These are phyloP conservation scores for Macrosiphum euphorbiae DNA, from an alignment of 2,888 invertebrate species.

Conservation along the genomic window DNA sequence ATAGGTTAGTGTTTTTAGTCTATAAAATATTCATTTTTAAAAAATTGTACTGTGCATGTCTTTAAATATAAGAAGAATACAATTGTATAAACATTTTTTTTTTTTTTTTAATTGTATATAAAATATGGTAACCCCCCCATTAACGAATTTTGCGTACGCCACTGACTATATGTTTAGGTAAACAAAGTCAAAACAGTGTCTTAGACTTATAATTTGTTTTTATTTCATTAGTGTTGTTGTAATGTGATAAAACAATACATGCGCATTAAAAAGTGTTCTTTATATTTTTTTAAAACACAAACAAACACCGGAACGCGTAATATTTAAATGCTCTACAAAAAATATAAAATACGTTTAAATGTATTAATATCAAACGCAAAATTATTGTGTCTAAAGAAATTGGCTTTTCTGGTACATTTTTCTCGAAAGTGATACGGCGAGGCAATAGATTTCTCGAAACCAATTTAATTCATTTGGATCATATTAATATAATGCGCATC, in stretches of 20 bases:
- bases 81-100: no score
- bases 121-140: no score
- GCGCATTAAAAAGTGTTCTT: neutral
- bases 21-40: no score
- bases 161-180: no score
- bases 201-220: neutral
- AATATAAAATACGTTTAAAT: neutral
- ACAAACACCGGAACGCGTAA: neutral
- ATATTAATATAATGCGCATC: neutral
- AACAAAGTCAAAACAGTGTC: neutral
- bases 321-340: neutral
- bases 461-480: neutral
- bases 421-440: neutral
- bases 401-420: neutral
- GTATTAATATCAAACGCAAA: neutral
- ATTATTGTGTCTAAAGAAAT: neutral
- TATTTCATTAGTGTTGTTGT: neutral
- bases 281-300: neutral
- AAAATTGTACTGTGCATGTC: no score
- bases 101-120: no score
- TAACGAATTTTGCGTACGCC: no score
- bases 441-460: neutral
- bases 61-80: no score
- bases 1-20: no score
- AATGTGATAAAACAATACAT: neutral